Base-by-base conservation (phyloP, 2,888 invertebrate genomes). In the Macropis europaea region DNA sequence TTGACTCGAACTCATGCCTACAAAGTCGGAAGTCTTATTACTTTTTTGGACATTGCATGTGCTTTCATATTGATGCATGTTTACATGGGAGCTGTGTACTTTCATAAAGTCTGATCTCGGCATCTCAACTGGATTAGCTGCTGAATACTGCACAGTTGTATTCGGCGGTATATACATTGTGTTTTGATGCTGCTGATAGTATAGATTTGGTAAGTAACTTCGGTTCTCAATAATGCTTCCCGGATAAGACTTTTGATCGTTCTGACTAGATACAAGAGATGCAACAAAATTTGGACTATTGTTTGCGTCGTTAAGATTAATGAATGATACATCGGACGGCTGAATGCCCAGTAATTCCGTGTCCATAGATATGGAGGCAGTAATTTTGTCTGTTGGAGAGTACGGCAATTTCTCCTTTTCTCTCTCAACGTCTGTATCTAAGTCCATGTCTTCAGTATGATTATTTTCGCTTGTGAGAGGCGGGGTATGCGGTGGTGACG, bases 391-490 rank as follows among this genome's bases (percentile, higher is more conserved):
- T 0, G 86, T 87, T 0, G 89, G 89, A 1, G 90, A 89, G 53
- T 90, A 90, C 0, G 89, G 88, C 3, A 85, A 71, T 24, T 73
- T 82, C 22, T 86, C 86, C 57, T 86, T 87, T 22, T 87, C 86
- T 0, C 82, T 67, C 47, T 90, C 90, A 4, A 88, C 76, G 36
- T 90, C 89, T 0, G 88, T 88, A 26, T 90, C 90, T 11, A 90
- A 56, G 11, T 89, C 89, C 89, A 89, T 89, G 24, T 89, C 89
- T 28, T 89, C 89, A 0, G 75, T 72, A 28, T 79, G 79, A 54
- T 66, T 76, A 19, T 57, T 73, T 26, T 78, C 79, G n/a, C 57
- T 76, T 13, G 50, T 63, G 17, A 45, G 54, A 3, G 68, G 48
- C 0, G 79, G 68, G 2, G 79, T 81, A 3, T 52, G 40, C 1